Evolutionary conservation across 2,888 invertebrate genomes (phyloP).

Genomic region (Flabesymbios commensalis): DNA sequence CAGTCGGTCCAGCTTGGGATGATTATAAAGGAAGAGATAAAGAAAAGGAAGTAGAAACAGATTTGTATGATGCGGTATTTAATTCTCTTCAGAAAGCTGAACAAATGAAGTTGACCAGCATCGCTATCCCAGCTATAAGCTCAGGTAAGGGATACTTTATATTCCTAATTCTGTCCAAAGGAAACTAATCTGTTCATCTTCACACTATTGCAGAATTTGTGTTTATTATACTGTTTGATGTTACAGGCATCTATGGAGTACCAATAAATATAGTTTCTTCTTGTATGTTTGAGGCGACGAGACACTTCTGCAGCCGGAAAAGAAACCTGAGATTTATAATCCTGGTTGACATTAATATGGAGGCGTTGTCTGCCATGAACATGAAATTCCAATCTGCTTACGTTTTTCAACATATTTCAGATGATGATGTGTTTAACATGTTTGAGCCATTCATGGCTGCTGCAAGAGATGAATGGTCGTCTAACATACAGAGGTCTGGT

Average conservation of each 20-base stretch:
- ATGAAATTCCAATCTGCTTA: not conserved
- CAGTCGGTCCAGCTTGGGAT: not conserved
- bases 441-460: no score
- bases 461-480: no score
- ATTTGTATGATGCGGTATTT: constrained; percentile 4
- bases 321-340: not conserved
- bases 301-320: not conserved
- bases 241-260: constrained; percentile 7
- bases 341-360: constrained; percentile 2
- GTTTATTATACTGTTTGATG: not conserved
- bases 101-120: not conserved
- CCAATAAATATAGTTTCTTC: not conserved
- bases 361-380: not conserved
- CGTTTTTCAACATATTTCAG: no score
- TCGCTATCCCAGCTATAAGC: constrained; percentile 13
- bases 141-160: constrained; percentile 1
- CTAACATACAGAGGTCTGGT: no score
- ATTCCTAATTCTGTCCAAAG: not conserved
- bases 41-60: not conserved
- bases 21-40: not conserved
- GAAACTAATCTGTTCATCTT: not conserved
- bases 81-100: constrained; percentile 7
- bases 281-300: not conserved
- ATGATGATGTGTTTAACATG: no score
- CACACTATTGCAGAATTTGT: no score